These are phyloP conservation scores for Urocolius indicus DNA, from an alignment of 2,113 vertebrate species.

Conservation along the genomic window DNA sequence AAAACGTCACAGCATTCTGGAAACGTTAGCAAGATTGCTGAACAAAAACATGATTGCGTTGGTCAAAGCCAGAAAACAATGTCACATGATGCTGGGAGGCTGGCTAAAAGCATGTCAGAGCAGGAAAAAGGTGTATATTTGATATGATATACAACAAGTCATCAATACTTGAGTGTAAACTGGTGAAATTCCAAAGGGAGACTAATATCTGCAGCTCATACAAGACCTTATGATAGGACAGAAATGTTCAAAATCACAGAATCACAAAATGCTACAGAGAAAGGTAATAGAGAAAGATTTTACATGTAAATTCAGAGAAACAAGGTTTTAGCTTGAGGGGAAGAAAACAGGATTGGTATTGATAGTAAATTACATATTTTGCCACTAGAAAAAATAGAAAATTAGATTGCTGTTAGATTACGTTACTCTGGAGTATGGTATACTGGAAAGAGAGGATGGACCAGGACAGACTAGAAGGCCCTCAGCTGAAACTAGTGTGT, in stretches of 20 bases:
- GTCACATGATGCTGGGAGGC: neutral
- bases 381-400: neutral
- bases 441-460: neutral
- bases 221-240: neutral
- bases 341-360: constrained; percentile 26
- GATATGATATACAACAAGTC: neutral
- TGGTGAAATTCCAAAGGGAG: neutral
- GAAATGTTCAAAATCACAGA: neutral
- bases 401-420: constrained; percentile 24
- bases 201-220: neutral
- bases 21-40: neutral
- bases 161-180: neutral
- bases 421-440: neutral
- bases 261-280: neutral
- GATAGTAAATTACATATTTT: constrained; percentile 25
- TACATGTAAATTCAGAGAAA: neutral
- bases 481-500: neutral
- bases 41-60: neutral
- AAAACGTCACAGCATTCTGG: neutral
- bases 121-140: neutral
- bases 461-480: neutral
- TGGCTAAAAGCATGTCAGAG: neutral
- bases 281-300: neutral
- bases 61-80: neutral
- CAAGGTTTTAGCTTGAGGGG: neutral